Evolutionary conservation across 2,888 invertebrate genomes (phyloP).

Genomic region (Sepiola atlantica): DNA sequence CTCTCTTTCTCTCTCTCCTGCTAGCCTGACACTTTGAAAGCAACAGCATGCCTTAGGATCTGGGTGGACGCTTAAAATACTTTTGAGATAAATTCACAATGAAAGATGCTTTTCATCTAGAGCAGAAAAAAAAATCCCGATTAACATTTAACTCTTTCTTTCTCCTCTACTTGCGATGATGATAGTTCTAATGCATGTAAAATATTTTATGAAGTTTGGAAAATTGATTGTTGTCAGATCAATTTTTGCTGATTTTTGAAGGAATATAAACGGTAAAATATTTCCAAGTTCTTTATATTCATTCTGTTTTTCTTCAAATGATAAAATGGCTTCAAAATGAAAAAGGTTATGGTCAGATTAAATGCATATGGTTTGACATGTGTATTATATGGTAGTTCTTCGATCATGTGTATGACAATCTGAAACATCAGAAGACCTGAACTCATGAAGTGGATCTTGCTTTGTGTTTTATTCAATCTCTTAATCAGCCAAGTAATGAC

Average conservation of each 20-base stretch:
- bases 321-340: background rate
- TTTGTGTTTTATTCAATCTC: no score
- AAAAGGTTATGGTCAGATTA: background rate
- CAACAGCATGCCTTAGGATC: conserved; percentile 1
- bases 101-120: background rate
- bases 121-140: background rate
- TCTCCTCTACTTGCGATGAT: background rate
- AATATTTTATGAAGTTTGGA: background rate
- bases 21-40: background rate
- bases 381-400: background rate
- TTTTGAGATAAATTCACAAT: background rate
- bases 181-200: background rate
- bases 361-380: background rate
- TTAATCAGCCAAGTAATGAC: no score
- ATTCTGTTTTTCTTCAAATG: no score
- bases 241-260: background rate
- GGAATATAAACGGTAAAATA: background rate
- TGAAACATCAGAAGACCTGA: no score
- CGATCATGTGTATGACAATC: no score
- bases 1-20: background rate
- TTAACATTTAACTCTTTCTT: background rate
- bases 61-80: background rate
- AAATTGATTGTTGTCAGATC: background rate
- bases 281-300: background rate
- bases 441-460: no score